Evolutionary conservation across 2,888 invertebrate species (phyloP).

Genomic region (Drosophila barbarae): DNA sequence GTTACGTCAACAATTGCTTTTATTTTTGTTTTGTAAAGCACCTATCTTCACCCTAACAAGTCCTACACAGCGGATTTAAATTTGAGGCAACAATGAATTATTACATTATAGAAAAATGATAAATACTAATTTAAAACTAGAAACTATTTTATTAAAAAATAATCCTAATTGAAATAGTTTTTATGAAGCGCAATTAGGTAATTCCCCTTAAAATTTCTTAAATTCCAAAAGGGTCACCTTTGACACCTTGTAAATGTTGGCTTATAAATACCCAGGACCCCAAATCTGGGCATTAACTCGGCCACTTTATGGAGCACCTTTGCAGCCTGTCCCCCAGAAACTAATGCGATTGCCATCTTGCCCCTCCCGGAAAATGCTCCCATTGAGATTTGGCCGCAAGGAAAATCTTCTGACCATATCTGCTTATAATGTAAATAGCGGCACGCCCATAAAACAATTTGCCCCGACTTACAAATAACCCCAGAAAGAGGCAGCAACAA

Average conservation of each 20-base stretch:
- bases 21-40: background rate
- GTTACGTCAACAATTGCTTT: no score
- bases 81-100: no score
- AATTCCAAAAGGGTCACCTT: background rate
- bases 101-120: no score
- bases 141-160: no score
- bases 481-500: slow-evolving; percentile 61
- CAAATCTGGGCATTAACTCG: slow-evolving; percentile 12
- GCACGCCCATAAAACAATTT: slow-evolving; percentile 68
- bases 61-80: no score
- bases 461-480: slow-evolving; percentile 46
- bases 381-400: slow-evolving; percentile 26
- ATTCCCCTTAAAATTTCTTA: background rate
- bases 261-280: background rate
- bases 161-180: no score
- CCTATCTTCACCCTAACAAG: background rate
- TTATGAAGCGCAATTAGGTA: background rate
- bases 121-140: no score
- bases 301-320: slow-evolving; percentile 23
- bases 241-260: background rate
- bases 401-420: slow-evolving; percentile 31
- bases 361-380: slow-evolving; percentile 15
- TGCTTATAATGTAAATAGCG: slow-evolving; percentile 50
- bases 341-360: slow-evolving; percentile 35
- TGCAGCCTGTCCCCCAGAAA: slow-evolving; percentile 1